Conservation (phyloP, 1,140 invertebrate species). For the Calliopsis andreniformis region DNA sequence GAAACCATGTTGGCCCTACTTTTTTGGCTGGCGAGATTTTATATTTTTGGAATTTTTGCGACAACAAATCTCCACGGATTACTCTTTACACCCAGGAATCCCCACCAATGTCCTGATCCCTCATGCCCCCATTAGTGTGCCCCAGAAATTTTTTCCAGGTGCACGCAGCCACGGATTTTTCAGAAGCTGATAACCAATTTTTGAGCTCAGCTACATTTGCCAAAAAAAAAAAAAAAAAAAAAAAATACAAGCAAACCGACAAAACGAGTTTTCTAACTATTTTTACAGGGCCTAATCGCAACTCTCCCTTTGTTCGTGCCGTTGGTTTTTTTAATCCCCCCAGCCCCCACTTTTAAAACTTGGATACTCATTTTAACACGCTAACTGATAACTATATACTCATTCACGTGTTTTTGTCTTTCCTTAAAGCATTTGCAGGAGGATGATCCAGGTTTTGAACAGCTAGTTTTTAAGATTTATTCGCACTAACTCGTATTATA, state of each 20-base stretch:
- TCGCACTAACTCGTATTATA: conserved; percentile 73
- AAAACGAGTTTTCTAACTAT: conserved; percentile 68
- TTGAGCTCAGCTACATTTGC: conserved; percentile 76
- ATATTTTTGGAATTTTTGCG: conserved; percentile 82
- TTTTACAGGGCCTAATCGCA: conserved; percentile 74
- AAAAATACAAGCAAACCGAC: conserved; percentile 56
- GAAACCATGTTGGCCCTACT: conserved; percentile 67
- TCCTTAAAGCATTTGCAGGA: conserved; percentile 82
- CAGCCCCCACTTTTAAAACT: conserved; percentile 52
- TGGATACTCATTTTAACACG: conserved; percentile 69
- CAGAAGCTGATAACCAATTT: conserved; percentile 79
- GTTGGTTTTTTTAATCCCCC: conserved; percentile 58
- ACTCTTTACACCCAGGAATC: conserved; percentile 54
- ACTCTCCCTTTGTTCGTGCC: conserved; percentile 70
- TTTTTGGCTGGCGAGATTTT: conserved; percentile 81
- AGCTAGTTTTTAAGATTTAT: conserved; percentile 80
- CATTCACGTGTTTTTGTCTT: conserved; percentile 79
- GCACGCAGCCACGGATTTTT: conserved; percentile 79
- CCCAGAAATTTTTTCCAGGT: conserved; percentile 79
- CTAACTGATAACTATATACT: conserved; percentile 75
- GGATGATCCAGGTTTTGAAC: conserved; percentile 81
- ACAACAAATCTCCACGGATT: conserved; percentile 53
- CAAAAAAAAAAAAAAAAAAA: conserved; percentile 56
- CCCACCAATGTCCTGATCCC: no score
- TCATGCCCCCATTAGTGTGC: conserved; percentile 53